These are phyloP conservation scores for Taxidea taxus DNA, from an alignment of 2,113 vertebrate species.

Conservation along the genomic window DNA sequence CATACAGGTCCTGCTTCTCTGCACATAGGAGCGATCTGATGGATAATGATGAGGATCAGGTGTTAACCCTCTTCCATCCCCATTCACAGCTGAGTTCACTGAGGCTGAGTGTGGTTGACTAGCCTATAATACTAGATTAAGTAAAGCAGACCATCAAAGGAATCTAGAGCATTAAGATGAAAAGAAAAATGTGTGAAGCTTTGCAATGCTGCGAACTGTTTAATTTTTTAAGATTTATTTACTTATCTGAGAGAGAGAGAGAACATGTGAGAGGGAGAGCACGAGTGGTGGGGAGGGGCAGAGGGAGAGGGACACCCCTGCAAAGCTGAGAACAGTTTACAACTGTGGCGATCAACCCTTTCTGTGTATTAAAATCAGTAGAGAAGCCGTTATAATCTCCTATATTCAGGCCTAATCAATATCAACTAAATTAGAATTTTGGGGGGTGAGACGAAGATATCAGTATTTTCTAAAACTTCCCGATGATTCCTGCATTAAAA, in stretches of 20 bases:
- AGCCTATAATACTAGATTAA: not conserved
- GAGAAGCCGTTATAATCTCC: not conserved
- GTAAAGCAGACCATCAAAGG: not conserved
- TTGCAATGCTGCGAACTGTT: not conserved
- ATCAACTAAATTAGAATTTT: not conserved
- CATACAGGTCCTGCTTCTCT: not conserved
- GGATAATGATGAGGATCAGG: not conserved
- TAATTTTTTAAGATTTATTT: not conserved
- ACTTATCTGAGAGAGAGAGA: not conserved
- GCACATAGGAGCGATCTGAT: not conserved
- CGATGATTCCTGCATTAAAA: not conserved
- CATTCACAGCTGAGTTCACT: not conserved
- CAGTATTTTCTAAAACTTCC: not conserved
- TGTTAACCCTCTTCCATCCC: not conserved
- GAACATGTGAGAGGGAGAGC: not conserved
- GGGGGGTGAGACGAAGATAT: not conserved
- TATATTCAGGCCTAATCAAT: not conserved
- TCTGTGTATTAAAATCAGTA: not conserved
- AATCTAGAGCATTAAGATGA: not conserved
- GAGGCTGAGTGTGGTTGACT: not conserved
- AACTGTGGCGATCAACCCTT: not conserved
- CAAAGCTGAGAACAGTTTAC: not conserved
- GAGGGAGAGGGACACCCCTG: not conserved
- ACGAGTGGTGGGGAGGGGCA: not conserved
- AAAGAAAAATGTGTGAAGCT: not conserved